Base-by-base conservation (phyloP, 53 echinoderm and acorn worm species). In the Paelopatides confundens region DNA sequence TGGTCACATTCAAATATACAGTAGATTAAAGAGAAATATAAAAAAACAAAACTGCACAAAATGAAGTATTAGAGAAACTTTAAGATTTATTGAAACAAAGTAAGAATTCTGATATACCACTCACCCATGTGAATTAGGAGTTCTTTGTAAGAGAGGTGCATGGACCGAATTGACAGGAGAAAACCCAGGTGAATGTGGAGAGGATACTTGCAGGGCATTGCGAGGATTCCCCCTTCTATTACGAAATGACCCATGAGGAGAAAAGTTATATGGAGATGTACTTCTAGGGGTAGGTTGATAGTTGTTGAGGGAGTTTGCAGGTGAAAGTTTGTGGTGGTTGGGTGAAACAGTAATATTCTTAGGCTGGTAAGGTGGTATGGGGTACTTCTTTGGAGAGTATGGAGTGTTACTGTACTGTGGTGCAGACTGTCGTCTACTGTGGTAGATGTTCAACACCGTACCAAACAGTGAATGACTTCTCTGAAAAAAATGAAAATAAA, bases 401-500 rank as follows among this genome's bases (percentile, higher is more conserved):
- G 89, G 89, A 63, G 93, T 67, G n/a, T 31, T 34, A 83, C 95
- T 91, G 74, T 91, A 54, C 67, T 86, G 87, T 13, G 99, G 99
- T 36, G 92, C 88, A 3, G 99, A 99, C 93, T 92, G 99, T 24
- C 99, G 95, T 14, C 99, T 89, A 67, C 91, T 96, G 87, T 95
- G 95, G 71, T 94, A 96, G 86, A 94, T 96, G 86, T 95, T 92
- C 32, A 96, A 94, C 66, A 99, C 96, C n/a, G 93, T 99, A 34
- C 99, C 99, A 88, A 99, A 99, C 9, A 99, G 82, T 4, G 94
- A 94, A 76, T 99, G 99, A 63, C 99, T 99, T 69, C 99, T 87
- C 99, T 99, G 96, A 83, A 32, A 69, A 24, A 29, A 27, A 64
- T 13, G 14, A 48, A 48, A 48, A n/a, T n/a, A n/a, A n/a, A n/a